phyloP scores from a whole-genome alignment of 2,888 invertebrate species.

The Tigriopus californicus region DNA sequence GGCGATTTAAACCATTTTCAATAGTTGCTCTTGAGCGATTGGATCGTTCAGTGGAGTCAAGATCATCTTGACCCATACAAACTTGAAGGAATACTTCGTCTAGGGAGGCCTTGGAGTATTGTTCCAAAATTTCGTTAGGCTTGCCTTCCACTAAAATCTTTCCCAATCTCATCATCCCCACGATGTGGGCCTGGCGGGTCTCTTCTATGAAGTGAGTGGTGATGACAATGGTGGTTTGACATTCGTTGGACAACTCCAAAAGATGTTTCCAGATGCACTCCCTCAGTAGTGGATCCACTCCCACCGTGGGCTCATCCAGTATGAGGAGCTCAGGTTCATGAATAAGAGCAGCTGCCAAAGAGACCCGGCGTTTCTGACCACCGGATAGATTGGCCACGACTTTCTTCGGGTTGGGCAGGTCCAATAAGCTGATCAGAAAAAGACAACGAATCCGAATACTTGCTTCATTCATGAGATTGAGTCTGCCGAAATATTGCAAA shows the following conservation, averaged over 20 bases:
- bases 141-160: slow-evolving; percentile 25
- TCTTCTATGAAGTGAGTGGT: slow-evolving; percentile 33
- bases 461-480: slow-evolving; percentile 22
- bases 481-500: not conserved
- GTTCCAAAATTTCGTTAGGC: slow-evolving; percentile 22
- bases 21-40: too few species aligned
- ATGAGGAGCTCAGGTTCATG: slow-evolving; percentile 28
- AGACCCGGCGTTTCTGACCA: slow-evolving; percentile 22
- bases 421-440: slow-evolving; percentile 29
- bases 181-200: slow-evolving; percentile 23
- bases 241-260: slow-evolving; percentile 16
- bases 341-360: slow-evolving; percentile 27
- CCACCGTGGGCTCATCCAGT: slow-evolving; percentile 31
- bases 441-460: slow-evolving; percentile 23
- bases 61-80: slow-evolving; percentile 17
- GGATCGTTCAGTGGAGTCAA: too few species aligned
- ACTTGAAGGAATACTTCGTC: not conserved
- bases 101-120: not conserved
- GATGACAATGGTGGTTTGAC: slow-evolving; percentile 27
- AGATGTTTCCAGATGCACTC: slow-evolving; percentile 19
- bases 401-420: slow-evolving; percentile 24
- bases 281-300: slow-evolving; percentile 28
- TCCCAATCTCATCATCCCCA: slow-evolving; percentile 28
- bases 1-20: too few species aligned
- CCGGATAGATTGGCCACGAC: not conserved